Percentiles rank a stretch among this genome's conserved stretches.
Evolutionary conservation across 2,797 vertebrate genomes (phyloP).

Genomic region (Hydrophis major): DNA sequence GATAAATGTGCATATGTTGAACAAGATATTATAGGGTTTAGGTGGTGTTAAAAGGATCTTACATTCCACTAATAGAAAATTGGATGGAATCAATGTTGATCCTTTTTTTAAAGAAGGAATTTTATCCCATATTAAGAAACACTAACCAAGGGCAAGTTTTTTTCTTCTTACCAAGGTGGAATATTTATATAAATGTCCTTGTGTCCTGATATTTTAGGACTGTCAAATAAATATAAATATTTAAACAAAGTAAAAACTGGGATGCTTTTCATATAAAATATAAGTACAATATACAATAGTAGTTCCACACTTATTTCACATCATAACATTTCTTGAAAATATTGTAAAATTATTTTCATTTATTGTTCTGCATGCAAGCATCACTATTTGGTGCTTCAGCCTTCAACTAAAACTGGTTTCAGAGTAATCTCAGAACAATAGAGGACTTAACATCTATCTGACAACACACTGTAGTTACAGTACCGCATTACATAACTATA

Average conservation of each 20-base stretch:
- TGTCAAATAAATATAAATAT: neutral
- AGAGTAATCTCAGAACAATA: neutral
- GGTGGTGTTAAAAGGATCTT: neutral
- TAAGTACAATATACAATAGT: neutral
- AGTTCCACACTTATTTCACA: neutral
- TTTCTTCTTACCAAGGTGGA: neutral
- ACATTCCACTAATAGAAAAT: neutral
- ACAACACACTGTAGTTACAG: neutral
- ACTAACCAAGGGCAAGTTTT: neutral
- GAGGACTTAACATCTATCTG: neutral
- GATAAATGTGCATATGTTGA: neutral
- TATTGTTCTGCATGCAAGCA: neutral
- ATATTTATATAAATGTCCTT: neutral
- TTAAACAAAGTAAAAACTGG: conserved; percentile 2
- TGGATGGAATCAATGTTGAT: neutral
- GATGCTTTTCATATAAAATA: neutral
- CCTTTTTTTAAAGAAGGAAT: neutral
- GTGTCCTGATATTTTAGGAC: neutral
- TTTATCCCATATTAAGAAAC: conserved; percentile 9
- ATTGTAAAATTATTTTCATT: conserved; percentile 5
- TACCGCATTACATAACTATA: neutral
- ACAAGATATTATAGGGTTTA: neutral
- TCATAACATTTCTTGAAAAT: neutral
- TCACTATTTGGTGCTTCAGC: neutral
- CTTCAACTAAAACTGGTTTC: conserved; percentile 9